These are phyloP conservation scores for Argyrosomus regius DNA, from an alignment of 2,797 vertebrate species.

Conservation along the genomic window DNA sequence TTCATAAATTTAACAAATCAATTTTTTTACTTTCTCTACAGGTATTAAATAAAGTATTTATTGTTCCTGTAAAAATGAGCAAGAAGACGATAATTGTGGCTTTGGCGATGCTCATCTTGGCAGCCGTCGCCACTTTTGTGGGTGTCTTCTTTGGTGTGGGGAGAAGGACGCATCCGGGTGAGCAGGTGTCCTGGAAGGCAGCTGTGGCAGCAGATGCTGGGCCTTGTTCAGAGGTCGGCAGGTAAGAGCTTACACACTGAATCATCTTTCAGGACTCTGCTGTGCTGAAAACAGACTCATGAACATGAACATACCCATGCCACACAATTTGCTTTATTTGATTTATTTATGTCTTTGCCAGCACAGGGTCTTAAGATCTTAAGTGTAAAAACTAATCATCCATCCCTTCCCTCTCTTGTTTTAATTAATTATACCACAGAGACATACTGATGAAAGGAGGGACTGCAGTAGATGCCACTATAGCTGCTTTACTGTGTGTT, in stretches of 20 bases:
- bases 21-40: constrained; percentile 27
- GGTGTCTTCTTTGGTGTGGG: constrained; percentile 86
- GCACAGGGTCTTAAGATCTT: constrained; percentile 8
- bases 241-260: constrained; percentile 79
- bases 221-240: constrained; percentile 91
- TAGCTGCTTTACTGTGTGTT: constrained; percentile 91
- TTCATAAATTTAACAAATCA: not conserved
- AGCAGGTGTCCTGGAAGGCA: constrained; percentile 78
- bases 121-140: constrained; percentile 73
- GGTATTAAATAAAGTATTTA: not conserved
- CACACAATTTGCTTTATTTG: constrained; percentile 4
- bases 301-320: not conserved
- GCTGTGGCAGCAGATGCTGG: constrained; percentile 93
- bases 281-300: not conserved
- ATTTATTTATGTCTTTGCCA: not conserved
- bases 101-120: constrained; percentile 75
- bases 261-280: not conserved
- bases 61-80: constrained; percentile 68
- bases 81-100: constrained; percentile 64
- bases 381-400: constrained; percentile 28
- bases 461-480: constrained; percentile 91
- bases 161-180: not conserved
- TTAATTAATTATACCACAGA: constrained; percentile 76
- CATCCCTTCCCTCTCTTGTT: constrained; percentile 5
- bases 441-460: constrained; percentile 89